Base-by-base conservation (phyloP, 2,888 invertebrate genomes). In the Polietes domitor region DNA sequence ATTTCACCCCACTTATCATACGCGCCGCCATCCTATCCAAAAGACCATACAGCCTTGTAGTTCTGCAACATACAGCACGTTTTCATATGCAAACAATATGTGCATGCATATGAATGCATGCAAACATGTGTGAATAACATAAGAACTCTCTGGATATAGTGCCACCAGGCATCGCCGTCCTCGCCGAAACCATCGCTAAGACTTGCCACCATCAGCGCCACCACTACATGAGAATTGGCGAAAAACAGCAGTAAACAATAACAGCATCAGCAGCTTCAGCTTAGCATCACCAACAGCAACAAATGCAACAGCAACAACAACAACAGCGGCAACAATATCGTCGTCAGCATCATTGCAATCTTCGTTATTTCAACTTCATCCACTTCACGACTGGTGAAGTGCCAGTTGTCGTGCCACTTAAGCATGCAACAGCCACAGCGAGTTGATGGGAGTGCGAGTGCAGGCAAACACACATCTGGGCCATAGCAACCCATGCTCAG, bases 341-440 rank as follows among this genome's bases (percentile, higher is more conserved):
- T 41, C 43, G 37, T 68, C 24, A 26, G 24, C 58, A 7, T 24
- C 58, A 9, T 26, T 12, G 58, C 58, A 24, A 37, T 61, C 61
- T 61, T 78, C 63, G 76, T 79, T 79, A 76, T 68, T 68, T 32
- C 32, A 37, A 50, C 75, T 19, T 81, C 81, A 78, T 84, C 75
- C 76, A 81, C 81, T 76, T 81, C 78, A 78, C 75, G 76, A 68
- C 68, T 78, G 76, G 75, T 77, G 79, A 81, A 81, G 84, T 84
- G 81, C 84, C 84, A 84, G 81, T 84, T 81, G 84, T 84, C 84
- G 84, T 81, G 81, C 78, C 84, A 84, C 84, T 84, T 81, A 84
- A 75, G 80, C 72, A 85, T 85, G 79, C 80, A 82, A 84, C 68
- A 82, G 24, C 53, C 12, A 75, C 55, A 72, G 71, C 77, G 75